These are phyloP conservation scores for Agrilus cyanescens DNA, from an alignment of 2,888 invertebrate genomes.

Conservation along the genomic window DNA sequence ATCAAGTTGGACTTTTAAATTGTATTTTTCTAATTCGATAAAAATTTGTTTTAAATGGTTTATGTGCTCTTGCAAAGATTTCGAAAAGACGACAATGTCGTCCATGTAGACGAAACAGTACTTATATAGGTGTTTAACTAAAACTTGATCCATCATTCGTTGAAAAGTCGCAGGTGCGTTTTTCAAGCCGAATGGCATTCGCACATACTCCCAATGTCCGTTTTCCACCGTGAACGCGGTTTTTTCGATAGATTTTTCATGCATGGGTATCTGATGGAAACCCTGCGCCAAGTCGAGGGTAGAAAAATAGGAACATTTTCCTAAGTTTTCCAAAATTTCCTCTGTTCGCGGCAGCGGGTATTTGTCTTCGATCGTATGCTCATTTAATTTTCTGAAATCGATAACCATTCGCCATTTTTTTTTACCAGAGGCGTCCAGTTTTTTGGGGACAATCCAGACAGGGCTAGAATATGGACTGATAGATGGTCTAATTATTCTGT, in stretches of 20 bases:
- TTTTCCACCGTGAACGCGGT: conserved; percentile 17
- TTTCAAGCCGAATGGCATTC: conserved; percentile 23
- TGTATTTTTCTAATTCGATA: conserved; percentile 7
- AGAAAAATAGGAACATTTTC: conserved; percentile 13
- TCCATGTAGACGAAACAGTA: conserved; percentile 27
- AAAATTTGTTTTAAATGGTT: conserved; percentile 9
- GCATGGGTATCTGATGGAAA: conserved; percentile 7
- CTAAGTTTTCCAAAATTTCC: conserved; percentile 21
- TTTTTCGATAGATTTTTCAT: conserved; percentile 10
- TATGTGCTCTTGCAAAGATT: conserved; percentile 19
- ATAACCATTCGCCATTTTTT: conserved; percentile 18
- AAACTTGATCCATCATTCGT: conserved; percentile 20
- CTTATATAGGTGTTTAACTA: conserved; percentile 18
- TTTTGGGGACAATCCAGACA: conserved; percentile 26
- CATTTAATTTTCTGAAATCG: conserved; percentile 22
- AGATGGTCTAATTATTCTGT: conserved; percentile 19
- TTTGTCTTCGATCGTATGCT: conserved; percentile 19
- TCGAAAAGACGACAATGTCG: conserved; percentile 25
- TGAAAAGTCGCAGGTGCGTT: conserved; percentile 23
- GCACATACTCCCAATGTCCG: conserved; percentile 17
- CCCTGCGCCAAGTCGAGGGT: conserved; percentile 13
- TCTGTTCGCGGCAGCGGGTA: conserved; percentile 19
- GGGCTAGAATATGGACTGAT: conserved; percentile 22
- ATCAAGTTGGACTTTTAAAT: conserved; percentile 13
- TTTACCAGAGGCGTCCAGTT: conserved; percentile 16